Percentiles rank a stretch among this genome's conserved stretches.
phyloP scores from a whole-genome alignment of 2,888 invertebrate genomes.

The Arctia plantaginis region DNA sequence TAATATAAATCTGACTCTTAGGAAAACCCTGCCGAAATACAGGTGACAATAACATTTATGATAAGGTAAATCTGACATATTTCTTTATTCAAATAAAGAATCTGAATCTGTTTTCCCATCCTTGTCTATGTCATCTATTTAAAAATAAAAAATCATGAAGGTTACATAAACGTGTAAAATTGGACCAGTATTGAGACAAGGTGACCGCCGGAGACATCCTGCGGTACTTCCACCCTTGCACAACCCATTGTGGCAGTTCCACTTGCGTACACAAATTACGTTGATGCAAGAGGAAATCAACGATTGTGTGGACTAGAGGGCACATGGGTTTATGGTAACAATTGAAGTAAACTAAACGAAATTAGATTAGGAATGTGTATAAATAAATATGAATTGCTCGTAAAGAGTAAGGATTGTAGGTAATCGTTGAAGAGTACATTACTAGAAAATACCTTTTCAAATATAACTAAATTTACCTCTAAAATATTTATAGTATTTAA shows the following conservation, averaged over 20 bases:
- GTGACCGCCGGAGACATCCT: conserved; percentile 62
- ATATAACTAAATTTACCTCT: too few relatives aligned
- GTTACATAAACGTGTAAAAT: conserved; percentile 40
- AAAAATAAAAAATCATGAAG: conserved; percentile 10
- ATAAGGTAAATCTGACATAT: not conserved
- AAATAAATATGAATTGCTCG: not conserved
- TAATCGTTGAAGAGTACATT: not conserved
- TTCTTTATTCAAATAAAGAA: not conserved
- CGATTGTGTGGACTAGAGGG: conserved; percentile 52
- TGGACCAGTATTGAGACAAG: conserved; percentile 28
- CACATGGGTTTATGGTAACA: conserved; percentile 30
- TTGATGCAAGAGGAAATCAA: conserved; percentile 56
- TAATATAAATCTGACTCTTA: too few relatives aligned
- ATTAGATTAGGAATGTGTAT: not conserved
- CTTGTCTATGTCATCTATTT: not conserved
- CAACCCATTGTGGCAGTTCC: conserved; percentile 78
- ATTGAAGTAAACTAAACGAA: not conserved
- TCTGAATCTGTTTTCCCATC: not conserved
- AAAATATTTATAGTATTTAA: too few relatives aligned
- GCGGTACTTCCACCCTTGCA: conserved; percentile 71
- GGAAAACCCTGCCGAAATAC: not conserved
- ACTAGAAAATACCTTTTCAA: not conserved
- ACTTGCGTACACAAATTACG: conserved; percentile 71
- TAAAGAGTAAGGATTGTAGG: not conserved
- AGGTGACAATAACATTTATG: not conserved